These are phyloP conservation scores for Drosophila nigritarsus DNA, from an alignment of 2,888 invertebrate species.

Conservation along the genomic window DNA sequence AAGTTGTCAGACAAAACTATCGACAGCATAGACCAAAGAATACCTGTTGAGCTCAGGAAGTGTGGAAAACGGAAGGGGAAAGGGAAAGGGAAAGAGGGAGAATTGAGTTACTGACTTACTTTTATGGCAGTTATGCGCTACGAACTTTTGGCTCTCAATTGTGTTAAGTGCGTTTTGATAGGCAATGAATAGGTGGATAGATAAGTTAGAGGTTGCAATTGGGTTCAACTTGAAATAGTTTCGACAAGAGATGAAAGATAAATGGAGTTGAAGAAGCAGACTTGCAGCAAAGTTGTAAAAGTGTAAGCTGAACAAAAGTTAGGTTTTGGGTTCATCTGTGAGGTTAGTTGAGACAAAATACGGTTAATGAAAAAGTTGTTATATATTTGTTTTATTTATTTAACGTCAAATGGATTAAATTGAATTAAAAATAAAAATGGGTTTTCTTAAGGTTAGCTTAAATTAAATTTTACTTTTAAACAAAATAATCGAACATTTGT, in stretches of 20 bases:
- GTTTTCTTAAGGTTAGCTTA: too few species aligned
- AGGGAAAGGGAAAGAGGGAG: background rate
- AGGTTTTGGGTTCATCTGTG: constrained; percentile 12
- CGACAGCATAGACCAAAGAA: constrained; percentile 39
- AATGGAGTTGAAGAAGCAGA: constrained; percentile 21
- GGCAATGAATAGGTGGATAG: constrained; percentile 58
- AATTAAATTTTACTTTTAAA: too few species aligned
- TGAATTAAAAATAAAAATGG: background rate
- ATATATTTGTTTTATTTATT: background rate
- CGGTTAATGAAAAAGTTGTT: background rate
- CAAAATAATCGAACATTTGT: background rate
- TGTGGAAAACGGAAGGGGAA: background rate
- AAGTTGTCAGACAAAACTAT: constrained; percentile 71
- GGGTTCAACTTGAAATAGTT: constrained; percentile 37
- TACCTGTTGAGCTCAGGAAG: constrained; percentile 60
- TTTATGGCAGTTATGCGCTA: constrained; percentile 68
- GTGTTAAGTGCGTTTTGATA: constrained; percentile 78
- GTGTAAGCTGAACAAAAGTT: constrained; percentile 35
- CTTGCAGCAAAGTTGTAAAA: constrained; percentile 9
- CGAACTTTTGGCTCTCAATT: constrained; percentile 76
- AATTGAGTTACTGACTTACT: constrained; percentile 64
- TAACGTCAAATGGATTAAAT: background rate
- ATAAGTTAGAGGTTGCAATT: constrained; percentile 22
- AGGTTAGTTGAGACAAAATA: constrained; percentile 4
- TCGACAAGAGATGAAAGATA: constrained; percentile 24